A percentile compares a stretch with the other conserved stretches of the same genome.
These are phyloP conservation scores for Anolis carolinensis DNA, from an alignment of 2,113 vertebrate genomes.

Conservation along the genomic window DNA sequence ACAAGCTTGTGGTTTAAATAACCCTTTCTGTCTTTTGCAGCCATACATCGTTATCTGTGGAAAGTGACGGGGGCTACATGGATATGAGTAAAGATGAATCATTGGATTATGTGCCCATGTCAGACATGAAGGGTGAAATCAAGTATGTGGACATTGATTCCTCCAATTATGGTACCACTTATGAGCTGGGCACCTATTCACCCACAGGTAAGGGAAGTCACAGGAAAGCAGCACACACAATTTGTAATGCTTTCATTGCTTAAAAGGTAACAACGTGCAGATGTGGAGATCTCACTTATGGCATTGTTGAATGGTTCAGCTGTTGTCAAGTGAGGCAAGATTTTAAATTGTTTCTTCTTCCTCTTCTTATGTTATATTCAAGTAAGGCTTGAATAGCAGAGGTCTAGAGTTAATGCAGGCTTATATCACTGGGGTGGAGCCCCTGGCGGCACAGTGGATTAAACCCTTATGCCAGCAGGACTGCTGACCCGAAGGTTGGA, in stretches of 20 bases:
- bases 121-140: conserved; percentile 87
- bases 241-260: background rate
- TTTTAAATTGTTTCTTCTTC: background rate
- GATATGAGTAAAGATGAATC: conserved; percentile 97
- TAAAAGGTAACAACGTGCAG: background rate
- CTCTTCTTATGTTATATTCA: background rate
- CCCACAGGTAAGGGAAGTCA: conserved; percentile 70
- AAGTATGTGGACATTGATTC: conserved; percentile 94
- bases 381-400: background rate
- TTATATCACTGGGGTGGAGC: background rate
- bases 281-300: background rate
- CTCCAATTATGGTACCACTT: conserved; percentile 88
- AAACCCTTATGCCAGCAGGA: no score
- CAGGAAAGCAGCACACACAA: accelerated
- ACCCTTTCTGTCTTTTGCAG: conserved; percentile 63
- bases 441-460: no score
- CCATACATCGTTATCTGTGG: conserved; percentile 85
- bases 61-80: conserved; percentile 96
- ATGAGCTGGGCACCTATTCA: conserved; percentile 88
- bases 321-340: background rate
- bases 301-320: no score
- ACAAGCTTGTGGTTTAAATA: background rate
- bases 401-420: no score
- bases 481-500: no score
- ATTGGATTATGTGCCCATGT: conserved; percentile 92